Evolutionary conservation across 2,888 invertebrate species (phyloP).

Genomic region (Monoplex corrugatus): DNA sequence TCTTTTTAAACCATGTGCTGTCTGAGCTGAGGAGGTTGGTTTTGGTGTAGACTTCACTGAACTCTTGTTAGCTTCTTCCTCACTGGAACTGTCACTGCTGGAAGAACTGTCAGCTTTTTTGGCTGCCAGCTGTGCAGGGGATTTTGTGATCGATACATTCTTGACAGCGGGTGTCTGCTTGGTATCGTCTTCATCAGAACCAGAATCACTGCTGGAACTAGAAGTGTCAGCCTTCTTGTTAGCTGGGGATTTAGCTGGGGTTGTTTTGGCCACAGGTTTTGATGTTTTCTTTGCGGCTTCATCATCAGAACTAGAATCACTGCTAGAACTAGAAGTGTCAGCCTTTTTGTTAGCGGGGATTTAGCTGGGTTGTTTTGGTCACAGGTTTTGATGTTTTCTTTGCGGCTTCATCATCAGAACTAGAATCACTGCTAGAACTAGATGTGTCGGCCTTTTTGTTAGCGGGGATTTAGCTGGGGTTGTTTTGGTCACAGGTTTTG

Average conservation of each 20-base stretch:
- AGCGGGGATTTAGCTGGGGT: slow-evolving; percentile 33
- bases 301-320: slow-evolving; percentile 47
- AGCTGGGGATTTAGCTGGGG: slow-evolving; percentile 13
- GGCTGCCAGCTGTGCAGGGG: background rate
- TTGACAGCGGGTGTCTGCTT: slow-evolving; percentile 37
- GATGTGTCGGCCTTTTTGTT: slow-evolving; percentile 55
- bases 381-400: slow-evolving; percentile 41
- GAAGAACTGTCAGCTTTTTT: slow-evolving; percentile 49
- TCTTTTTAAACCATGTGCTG: background rate
- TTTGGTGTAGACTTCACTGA: slow-evolving; percentile 32
- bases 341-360: slow-evolving; percentile 49
- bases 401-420: slow-evolving; percentile 29
- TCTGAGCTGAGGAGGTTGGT: slow-evolving; percentile 44
- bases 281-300: slow-evolving; percentile 48
- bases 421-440: slow-evolving; percentile 56
- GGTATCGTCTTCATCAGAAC: slow-evolving; percentile 50
- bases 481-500: slow-evolving; percentile 44
- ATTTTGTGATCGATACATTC: background rate
- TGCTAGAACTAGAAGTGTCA: slow-evolving; percentile 40
- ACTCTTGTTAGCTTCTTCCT: slow-evolving; percentile 8
- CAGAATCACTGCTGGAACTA: slow-evolving; percentile 49
- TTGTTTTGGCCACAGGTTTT: slow-evolving; percentile 55
- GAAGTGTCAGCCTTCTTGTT: slow-evolving; percentile 29
- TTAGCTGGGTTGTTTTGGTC: slow-evolving; percentile 44
- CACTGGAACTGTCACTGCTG: slow-evolving; percentile 53